Percentiles rank a stretch among this genome's conserved stretches.
Evolutionary conservation across 2,888 invertebrate genomes (phyloP).

Genomic region (Rhyacophila evoluta): DNA sequence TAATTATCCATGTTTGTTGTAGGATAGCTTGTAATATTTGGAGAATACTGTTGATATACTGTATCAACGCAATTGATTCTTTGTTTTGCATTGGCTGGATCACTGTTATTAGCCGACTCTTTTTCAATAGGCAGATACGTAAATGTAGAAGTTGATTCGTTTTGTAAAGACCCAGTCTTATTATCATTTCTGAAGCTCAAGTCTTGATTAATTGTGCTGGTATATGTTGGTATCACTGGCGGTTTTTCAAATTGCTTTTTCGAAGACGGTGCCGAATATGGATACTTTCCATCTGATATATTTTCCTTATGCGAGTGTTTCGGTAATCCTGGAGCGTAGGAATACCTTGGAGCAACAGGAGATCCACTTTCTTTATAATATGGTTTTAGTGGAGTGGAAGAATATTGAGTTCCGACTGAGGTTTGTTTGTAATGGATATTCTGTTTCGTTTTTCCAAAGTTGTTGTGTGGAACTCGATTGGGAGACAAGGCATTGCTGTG

Average conservation of each 20-base stretch:
- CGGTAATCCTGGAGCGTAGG: conserved; percentile 30
- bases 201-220: conserved; percentile 45
- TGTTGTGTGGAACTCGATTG: conserved; percentile 34
- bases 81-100: conserved; percentile 8
- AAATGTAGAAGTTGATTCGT: conserved; percentile 17
- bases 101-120: conserved; percentile 29
- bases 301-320: conserved; percentile 33
- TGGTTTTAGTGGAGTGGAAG: conserved; percentile 7
- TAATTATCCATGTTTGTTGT: conserved; percentile 43
- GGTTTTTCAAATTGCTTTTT: conserved; percentile 45
- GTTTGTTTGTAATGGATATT: conserved; percentile 53
- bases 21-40: conserved; percentile 36
- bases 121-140: conserved; percentile 26
- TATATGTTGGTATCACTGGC: conserved; percentile 41
- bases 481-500: conserved; percentile 20
- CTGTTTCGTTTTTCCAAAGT: conserved; percentile 45
- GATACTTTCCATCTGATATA: conserved; percentile 36
- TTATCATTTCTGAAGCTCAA: conserved; percentile 41
- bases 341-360: conserved; percentile 7
- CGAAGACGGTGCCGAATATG: conserved; percentile 41
- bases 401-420: conserved; percentile 53
- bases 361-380: conserved; percentile 27
- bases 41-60: conserved; percentile 36
- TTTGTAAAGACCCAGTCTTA: conserved; percentile 36
- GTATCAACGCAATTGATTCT: conserved; percentile 42